These are phyloP conservation scores for Myotis findleyi DNA, from an alignment of 2,797 vertebrate genomes.

Conservation along the genomic window DNA sequence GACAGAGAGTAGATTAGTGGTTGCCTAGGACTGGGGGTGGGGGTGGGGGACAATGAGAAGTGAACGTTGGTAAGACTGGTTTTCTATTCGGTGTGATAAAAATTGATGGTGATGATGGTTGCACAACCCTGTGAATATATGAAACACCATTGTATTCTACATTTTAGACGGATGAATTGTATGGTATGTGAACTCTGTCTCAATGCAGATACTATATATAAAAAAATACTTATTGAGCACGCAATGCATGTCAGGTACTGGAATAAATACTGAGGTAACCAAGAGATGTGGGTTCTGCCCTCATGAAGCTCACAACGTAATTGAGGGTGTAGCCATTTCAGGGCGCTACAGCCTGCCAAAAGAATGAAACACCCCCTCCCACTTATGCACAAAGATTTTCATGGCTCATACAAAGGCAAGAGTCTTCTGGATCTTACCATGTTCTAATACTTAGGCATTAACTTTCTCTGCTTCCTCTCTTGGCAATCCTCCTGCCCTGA, in stretches of 20 bases:
- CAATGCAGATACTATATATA: neutral
- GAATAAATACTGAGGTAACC: neutral
- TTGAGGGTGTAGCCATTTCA: neutral
- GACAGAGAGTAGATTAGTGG: neutral
- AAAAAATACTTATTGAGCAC: neutral
- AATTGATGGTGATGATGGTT: neutral
- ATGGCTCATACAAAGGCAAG: neutral
- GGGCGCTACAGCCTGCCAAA: neutral
- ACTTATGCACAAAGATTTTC: neutral
- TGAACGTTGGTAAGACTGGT: neutral
- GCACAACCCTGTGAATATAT: neutral
- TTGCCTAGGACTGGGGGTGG: neutral
- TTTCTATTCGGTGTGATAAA: neutral
- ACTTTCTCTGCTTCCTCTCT: neutral
- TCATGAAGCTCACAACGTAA: neutral
- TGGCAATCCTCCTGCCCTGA: neutral
- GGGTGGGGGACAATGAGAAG: neutral
- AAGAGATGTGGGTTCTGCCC: neutral
- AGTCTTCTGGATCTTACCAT: neutral
- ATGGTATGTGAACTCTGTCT: neutral
- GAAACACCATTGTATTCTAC: neutral
- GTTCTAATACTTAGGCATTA: neutral
- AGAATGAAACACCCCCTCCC: neutral
- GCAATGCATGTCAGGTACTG: neutral
- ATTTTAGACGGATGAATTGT: neutral